These are phyloP conservation scores for Heteromyza rotundicornis DNA, from an alignment of 2,888 invertebrate species.

Conservation along the genomic window DNA sequence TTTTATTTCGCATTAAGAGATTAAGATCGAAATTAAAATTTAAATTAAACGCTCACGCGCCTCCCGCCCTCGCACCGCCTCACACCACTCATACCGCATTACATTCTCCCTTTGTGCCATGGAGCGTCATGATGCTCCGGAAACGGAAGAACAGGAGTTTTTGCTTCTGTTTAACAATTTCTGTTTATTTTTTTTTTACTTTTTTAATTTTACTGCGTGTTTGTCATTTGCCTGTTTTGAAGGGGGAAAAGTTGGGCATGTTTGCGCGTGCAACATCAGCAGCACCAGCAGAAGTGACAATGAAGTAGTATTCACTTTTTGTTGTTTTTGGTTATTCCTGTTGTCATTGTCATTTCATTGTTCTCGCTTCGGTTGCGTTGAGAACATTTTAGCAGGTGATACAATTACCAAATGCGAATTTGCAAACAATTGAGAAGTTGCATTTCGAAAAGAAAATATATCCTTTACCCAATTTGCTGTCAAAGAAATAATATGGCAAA, in stretches of 20 bases:
- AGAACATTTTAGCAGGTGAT: too few relatives aligned
- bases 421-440: too few relatives aligned
- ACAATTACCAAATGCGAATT: too few relatives aligned
- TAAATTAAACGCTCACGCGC: conserved; percentile 54
- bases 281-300: neutral
- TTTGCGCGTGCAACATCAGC: neutral
- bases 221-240: neutral
- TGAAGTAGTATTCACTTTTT: neutral
- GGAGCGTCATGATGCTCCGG: neutral
- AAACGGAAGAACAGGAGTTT: neutral
- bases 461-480: too few relatives aligned
- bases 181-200: too few relatives aligned
- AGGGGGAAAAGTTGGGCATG: too few relatives aligned
- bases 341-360: neutral
- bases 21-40: conserved; percentile 63
- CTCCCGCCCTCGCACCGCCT: conserved; percentile 38
- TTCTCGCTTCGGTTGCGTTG: neutral
- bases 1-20: conserved; percentile 63
- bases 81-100: too few relatives aligned
- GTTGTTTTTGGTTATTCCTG: neutral
- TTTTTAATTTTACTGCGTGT: neutral
- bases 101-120: too few relatives aligned
- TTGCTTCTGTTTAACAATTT: neutral
- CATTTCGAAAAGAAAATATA: too few relatives aligned
- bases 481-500: too few relatives aligned